Evolutionary conservation across 1,140 invertebrate genomes (phyloP).

Genomic region (Lamellibrachia luymesi): DNA sequence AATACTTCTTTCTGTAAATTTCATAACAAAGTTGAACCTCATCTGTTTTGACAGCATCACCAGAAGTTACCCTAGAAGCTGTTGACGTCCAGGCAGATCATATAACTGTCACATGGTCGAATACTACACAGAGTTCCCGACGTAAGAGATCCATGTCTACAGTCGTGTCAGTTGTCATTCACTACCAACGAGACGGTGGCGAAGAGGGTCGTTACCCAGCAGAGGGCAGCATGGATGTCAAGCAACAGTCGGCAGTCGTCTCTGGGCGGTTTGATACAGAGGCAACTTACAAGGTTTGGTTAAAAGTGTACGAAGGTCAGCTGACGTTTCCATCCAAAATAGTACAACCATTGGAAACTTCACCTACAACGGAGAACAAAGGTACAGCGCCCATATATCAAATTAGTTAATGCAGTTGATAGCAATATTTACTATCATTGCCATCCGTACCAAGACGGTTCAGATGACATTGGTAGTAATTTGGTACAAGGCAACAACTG

Average conservation of each 20-base stretch:
- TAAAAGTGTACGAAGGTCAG: background rate
- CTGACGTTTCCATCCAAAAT: background rate
- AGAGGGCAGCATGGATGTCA: too few relatives aligned
- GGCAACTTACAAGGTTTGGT: background rate
- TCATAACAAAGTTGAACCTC: background rate
- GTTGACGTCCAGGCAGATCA: background rate
- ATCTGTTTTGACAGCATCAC: background rate
- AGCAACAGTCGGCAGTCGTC: background rate
- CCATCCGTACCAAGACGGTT: too few relatives aligned
- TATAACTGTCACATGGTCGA: background rate
- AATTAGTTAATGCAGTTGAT: too few relatives aligned
- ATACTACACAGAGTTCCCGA: background rate
- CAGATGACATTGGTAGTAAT: too few relatives aligned
- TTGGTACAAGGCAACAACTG: too few relatives aligned
- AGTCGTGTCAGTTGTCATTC: background rate
- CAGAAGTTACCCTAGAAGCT: background rate
- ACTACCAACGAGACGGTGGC: background rate
- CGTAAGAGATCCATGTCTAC: background rate
- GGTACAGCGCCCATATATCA: background rate
- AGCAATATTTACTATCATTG: too few relatives aligned
- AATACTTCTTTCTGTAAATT: too few relatives aligned
- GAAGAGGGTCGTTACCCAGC: background rate
- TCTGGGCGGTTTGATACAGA: background rate
- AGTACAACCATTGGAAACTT: background rate
- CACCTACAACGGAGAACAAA: background rate